Evolutionary conservation across 1,140 invertebrate species (phyloP).

Genomic region (Cepaea nemoralis): DNA sequence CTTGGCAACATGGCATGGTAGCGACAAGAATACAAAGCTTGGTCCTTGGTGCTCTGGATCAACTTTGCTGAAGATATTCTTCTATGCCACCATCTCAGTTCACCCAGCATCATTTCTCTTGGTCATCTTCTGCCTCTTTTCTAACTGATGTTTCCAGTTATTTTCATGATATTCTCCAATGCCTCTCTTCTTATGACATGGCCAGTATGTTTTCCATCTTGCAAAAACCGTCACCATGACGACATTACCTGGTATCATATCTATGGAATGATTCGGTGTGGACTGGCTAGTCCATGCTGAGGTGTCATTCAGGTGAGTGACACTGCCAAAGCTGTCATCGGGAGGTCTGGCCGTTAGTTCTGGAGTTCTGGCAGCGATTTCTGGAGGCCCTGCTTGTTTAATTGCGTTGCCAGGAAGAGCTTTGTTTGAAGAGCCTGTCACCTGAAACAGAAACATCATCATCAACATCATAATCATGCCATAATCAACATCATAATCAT

Average conservation of each 20-base stretch:
- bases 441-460: not conserved
- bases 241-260: not conserved
- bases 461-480: not conserved
- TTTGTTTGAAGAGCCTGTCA: constrained; percentile 17
- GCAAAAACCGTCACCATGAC: not conserved
- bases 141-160: too few relatives aligned
- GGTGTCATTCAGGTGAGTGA: constrained; percentile 58
- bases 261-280: constrained; percentile 38
- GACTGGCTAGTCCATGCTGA: constrained; percentile 43
- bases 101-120: too few relatives aligned
- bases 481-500: too few relatives aligned
- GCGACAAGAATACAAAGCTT: too few relatives aligned
- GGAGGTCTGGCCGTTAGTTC: constrained; percentile 37
- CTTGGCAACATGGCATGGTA: too few relatives aligned
- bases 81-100: too few relatives aligned
- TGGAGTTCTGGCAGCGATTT: constrained; percentile 28
- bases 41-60: too few relatives aligned
- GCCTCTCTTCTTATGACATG: too few relatives aligned
- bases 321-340: constrained; percentile 56
- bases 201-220: too few relatives aligned
- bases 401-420: constrained; percentile 30
- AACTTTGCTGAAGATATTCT: too few relatives aligned
- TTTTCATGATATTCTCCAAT: too few relatives aligned
- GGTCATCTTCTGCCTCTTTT: too few relatives aligned
- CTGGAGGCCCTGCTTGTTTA: not conserved